Base-by-base conservation (phyloP, 2,113 vertebrate genomes). In the Alethe castanea region DNA sequence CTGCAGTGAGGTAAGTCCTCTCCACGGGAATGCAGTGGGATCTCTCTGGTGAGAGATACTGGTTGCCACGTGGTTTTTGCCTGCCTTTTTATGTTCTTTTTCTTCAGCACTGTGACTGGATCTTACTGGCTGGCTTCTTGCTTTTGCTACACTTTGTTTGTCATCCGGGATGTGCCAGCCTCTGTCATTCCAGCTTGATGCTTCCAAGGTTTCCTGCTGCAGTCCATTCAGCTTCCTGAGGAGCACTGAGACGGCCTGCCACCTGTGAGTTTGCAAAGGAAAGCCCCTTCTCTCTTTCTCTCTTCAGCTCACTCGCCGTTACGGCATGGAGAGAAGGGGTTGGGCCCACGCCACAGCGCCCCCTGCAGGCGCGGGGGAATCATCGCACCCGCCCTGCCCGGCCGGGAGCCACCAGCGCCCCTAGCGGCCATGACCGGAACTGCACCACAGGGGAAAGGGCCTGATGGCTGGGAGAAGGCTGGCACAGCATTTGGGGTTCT, bases 101-200 rank as follows among this genome's bases (percentile, higher is more conserved):
- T 31, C 14, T 64, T 64, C 3, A 0, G 8, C 59, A 22, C 19
- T 64, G 14, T n/a, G 48, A 11, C 31, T 53, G 14, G 36, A 53
- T 19, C 24, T 53, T 18, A 53, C 11, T 18, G 14, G 11, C 29
- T 78, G 17, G 19, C 24, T 42, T 64, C 14, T 52, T 52, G 66
- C 47, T 50, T 69, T 38, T 29, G 18, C 38, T 28, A 19, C 5
- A 13, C 31, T 52, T 52, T 48, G 6, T 14, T 38, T 17, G 24
- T 14, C 24, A 78, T 28, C 25, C 6, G 1, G 0, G 31, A 23
- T 28, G 6, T 18, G 14, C 5, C 19, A 0, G 1, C 38, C 31
- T 53, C 19, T 3, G 11, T 48, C 25, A 44, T 79, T 64, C 19
- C 36, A 53, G 8, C 8, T 28, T 79, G 36, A 48, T 44, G 36